Percentiles rank a stretch among this genome's conserved stretches.
Conservation (phyloP, 2,797 vertebrate species). For the Dicrostonyx torquatus region DNA sequence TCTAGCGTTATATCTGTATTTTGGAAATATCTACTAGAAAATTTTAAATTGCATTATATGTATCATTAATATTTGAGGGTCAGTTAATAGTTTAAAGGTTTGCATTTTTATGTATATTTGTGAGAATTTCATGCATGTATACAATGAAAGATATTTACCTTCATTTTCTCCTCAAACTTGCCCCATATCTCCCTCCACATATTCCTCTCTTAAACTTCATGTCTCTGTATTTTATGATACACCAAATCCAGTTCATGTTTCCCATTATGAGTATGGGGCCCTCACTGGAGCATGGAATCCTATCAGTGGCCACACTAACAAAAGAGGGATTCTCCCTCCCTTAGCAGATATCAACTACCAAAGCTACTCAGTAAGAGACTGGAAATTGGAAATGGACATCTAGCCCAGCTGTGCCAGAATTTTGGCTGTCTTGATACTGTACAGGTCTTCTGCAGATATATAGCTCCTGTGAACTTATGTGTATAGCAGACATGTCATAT, state of each 20-base stretch:
- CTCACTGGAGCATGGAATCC: background rate
- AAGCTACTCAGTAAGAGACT: background rate
- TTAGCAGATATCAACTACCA: background rate
- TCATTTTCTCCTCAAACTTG: background rate
- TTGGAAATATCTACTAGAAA: slow-evolving; percentile 27
- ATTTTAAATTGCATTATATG: background rate
- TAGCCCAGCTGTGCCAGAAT: background rate
- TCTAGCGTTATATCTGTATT: background rate
- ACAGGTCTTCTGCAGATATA: background rate
- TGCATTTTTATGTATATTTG: background rate
- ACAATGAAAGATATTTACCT: background rate
- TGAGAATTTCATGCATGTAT: background rate
- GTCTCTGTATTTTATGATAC: background rate
- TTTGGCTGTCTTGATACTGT: background rate
- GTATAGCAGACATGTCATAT: background rate
- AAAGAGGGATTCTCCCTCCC: too few relatives aligned
- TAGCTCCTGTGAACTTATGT: background rate
- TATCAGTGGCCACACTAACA: background rate
- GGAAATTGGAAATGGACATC: too few relatives aligned
- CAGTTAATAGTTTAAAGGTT: background rate
- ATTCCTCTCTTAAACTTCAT: background rate
- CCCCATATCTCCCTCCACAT: too few relatives aligned
- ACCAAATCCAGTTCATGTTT: background rate
- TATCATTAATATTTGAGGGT: background rate
- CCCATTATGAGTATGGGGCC: background rate